Conservation (phyloP, 35 echinoderm and acorn worm genomes). For the Holothuria glaberrima region DNA sequence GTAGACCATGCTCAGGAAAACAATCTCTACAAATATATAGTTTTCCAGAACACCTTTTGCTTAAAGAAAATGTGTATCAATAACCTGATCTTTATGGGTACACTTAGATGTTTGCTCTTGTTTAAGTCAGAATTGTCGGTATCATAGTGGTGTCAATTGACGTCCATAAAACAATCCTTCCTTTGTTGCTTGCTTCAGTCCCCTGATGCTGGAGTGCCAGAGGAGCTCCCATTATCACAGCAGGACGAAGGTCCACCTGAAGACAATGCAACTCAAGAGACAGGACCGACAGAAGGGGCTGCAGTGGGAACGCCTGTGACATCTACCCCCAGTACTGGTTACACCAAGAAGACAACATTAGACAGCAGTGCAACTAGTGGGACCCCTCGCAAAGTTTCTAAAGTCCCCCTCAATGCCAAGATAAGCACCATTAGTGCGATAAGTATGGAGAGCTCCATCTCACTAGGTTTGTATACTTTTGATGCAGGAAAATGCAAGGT, state of each 20-base stretch:
- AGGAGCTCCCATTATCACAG: too few species aligned
- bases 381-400: slow-evolving; percentile 15
- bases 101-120: too few species aligned
- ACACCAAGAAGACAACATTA: slow-evolving; percentile 18
- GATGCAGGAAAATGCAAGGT: neutral
- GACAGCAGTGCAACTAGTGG: neutral
- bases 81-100: too few species aligned
- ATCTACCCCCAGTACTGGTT: neutral
- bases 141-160: too few species aligned
- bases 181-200: too few species aligned
- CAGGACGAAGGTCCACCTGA: neutral
- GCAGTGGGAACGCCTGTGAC: neutral
- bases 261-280: neutral
- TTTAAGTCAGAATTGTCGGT: too few species aligned
- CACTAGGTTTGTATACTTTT: slow-evolving; percentile 46
- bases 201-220: too few species aligned
- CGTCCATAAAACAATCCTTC: too few species aligned
- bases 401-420: slow-evolving; percentile 22
- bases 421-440: slow-evolving; percentile 45
- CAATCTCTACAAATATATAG: too few species aligned
- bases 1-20: too few species aligned
- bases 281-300: neutral
- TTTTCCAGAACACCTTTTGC: too few species aligned
- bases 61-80: too few species aligned
- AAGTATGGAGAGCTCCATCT: slow-evolving; percentile 49